Percentiles rank a stretch among this genome's conserved stretches.
These are phyloP conservation scores for Andrena dorsata DNA, from an alignment of 2,888 invertebrate genomes.

Conservation along the genomic window DNA sequence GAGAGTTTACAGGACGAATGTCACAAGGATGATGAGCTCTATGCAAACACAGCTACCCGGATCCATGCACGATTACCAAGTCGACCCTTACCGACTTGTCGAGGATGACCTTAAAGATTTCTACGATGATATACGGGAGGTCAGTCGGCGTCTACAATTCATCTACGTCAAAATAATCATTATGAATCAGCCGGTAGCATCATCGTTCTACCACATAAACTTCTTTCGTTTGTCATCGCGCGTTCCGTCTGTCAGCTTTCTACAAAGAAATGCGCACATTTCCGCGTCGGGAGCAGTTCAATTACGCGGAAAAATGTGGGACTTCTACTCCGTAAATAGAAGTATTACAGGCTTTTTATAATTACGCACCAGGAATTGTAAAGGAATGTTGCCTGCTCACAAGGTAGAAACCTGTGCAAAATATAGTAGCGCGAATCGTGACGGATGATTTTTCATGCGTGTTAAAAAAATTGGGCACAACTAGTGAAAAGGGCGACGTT, in stretches of 20 bases:
- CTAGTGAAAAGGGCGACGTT: too few species aligned
- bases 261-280: slow-evolving; percentile 1
- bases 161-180: not conserved
- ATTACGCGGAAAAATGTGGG: slow-evolving; percentile 23
- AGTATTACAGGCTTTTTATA: not conserved
- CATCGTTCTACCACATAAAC: not conserved
- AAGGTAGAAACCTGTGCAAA: not conserved
- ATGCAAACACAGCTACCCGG: slow-evolving; percentile 93
- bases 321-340: slow-evolving; percentile 1
- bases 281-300: slow-evolving; percentile 3
- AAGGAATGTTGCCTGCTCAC: not conserved
- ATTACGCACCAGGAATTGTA: not conserved
- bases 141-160: slow-evolving; percentile 82
- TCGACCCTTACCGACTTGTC: slow-evolving; percentile 94
- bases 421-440: too few species aligned
- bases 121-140: slow-evolving; percentile 94
- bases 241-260: slow-evolving; percentile 5
- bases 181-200: not conserved
- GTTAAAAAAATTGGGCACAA: too few species aligned
- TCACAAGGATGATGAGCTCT: slow-evolving; percentile 88
- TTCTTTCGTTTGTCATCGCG: not conserved
- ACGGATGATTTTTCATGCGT: too few species aligned
- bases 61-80: slow-evolving; percentile 92
- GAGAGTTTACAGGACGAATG: slow-evolving; percentile 74
- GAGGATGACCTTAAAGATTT: slow-evolving; percentile 95